Percentiles rank a stretch among this genome's conserved stretches.
Evolutionary conservation across 2,888 invertebrate genomes (phyloP).

Genomic region (Lycocerus yunnanus): DNA sequence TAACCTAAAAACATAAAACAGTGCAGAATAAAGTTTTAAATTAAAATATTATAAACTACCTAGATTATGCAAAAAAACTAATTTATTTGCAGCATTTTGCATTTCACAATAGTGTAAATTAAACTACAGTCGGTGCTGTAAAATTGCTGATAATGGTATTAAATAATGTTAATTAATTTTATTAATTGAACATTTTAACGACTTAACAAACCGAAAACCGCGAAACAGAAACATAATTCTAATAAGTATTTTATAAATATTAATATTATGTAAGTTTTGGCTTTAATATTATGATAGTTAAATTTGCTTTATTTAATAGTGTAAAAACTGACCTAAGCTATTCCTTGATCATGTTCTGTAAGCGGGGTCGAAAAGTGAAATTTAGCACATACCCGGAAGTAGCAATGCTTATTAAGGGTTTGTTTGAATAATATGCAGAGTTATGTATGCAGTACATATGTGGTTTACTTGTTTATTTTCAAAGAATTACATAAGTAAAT

Average conservation of each 20-base stretch:
- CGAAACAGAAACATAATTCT: not conserved
- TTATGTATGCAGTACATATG: too few relatives aligned
- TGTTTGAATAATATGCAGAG: not conserved
- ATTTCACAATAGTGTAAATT: not conserved
- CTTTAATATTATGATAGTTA: not conserved
- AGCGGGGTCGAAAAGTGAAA: not conserved
- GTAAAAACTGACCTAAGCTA: not conserved
- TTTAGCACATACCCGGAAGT: not conserved
- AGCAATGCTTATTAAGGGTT: too few relatives aligned
- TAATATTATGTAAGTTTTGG: not conserved
- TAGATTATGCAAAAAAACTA: not conserved
- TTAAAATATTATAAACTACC: not conserved
- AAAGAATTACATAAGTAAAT: too few relatives aligned
- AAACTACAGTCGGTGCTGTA: not conserved
- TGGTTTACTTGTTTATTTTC: too few relatives aligned
- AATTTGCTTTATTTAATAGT: not conserved
- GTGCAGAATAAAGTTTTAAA: not conserved
- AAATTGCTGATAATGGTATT: not conserved
- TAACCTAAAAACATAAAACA: not conserved
- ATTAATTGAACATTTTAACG: not conserved
- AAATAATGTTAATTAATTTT: not conserved
- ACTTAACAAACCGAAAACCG: not conserved
- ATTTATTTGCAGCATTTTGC: not conserved
- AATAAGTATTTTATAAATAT: too few relatives aligned
- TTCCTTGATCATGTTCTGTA: not conserved